Evolutionary conservation across 2,113 vertebrate species (phyloP).

Genomic region (Alces alces): DNA sequence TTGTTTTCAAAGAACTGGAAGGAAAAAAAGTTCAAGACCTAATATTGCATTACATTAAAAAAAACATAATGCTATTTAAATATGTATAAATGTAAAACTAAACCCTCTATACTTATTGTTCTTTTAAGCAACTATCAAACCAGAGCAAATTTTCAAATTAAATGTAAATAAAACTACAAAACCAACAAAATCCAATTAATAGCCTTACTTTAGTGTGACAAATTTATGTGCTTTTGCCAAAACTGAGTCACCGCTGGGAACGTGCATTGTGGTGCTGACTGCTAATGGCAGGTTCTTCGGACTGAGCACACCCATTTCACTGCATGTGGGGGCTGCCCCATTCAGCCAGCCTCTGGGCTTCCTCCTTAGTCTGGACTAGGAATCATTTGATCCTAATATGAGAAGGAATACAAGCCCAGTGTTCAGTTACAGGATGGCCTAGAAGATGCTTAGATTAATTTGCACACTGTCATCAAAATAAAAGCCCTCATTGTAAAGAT

Average conservation of each 20-base stretch:
- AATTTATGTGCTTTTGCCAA: neutral
- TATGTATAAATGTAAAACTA: conserved; percentile 34
- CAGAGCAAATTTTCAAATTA: conserved; percentile 47
- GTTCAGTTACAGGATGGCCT: neutral
- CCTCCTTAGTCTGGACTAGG: neutral
- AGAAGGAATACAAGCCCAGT: neutral
- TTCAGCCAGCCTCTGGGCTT: neutral
- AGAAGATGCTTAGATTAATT: neutral
- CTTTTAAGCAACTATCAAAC: conserved; percentile 38
- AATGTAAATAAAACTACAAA: conserved; percentile 56
- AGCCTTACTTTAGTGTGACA: neutral
- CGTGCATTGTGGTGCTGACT: neutral
- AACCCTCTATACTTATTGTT: neutral
- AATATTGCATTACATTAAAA: neutral
- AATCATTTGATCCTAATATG: neutral
- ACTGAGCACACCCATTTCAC: neutral
- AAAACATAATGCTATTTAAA: conserved; percentile 12
- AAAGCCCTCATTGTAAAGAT: neutral
- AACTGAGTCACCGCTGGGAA: neutral
- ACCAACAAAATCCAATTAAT: conserved; percentile 29
- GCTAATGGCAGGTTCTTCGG: neutral
- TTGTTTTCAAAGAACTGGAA: neutral
- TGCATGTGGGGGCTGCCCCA: accelerated
- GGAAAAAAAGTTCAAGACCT: neutral
- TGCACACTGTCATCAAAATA: neutral